phyloP scores from a whole-genome alignment of 2,888 invertebrate genomes.

The Troides aeacus region DNA sequence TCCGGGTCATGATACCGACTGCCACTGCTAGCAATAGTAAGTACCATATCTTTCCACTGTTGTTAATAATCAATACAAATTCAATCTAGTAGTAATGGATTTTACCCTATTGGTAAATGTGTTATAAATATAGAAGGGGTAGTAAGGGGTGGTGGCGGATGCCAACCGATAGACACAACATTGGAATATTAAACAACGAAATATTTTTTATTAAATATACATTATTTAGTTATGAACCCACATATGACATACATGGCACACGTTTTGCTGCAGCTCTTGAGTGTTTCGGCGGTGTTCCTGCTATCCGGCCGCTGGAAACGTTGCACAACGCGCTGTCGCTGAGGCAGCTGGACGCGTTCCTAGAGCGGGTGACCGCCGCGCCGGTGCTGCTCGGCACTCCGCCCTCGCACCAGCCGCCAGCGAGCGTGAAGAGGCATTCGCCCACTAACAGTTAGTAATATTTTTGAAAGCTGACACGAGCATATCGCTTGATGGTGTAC shows the following conservation, averaged over 20 bases:
- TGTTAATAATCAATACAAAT: not conserved
- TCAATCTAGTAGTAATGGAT: too few relatives aligned
- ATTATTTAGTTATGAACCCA: not conserved
- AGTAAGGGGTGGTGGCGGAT: too few relatives aligned
- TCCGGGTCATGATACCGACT: slow-evolving; percentile 91
- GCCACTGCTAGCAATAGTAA: slow-evolving; percentile 87
- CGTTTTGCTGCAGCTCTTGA: slow-evolving; percentile 82
- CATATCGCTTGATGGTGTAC: too few relatives aligned
- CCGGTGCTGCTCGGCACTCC: slow-evolving; percentile 86
- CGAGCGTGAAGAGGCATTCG: slow-evolving; percentile 58
- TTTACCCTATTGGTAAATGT: too few relatives aligned
- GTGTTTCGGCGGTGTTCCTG: slow-evolving; percentile 95
- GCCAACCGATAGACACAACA: too few relatives aligned
- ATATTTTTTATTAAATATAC: too few relatives aligned
- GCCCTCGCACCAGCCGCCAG: slow-evolving; percentile 82
- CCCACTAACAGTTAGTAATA: slow-evolving; percentile 63
- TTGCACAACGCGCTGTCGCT: slow-evolving; percentile 97
- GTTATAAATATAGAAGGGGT: too few relatives aligned
- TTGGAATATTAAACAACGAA: too few relatives aligned
- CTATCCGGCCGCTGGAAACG: slow-evolving; percentile 97
- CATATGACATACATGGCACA: not conserved
- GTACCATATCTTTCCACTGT: slow-evolving; percentile 41
- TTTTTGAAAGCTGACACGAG: not conserved
- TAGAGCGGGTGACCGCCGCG: slow-evolving; percentile 91
- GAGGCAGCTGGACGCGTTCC: slow-evolving; percentile 92